Conservation (phyloP, 2,888 invertebrate species). For the Alloscopus bannaensis region DNA sequence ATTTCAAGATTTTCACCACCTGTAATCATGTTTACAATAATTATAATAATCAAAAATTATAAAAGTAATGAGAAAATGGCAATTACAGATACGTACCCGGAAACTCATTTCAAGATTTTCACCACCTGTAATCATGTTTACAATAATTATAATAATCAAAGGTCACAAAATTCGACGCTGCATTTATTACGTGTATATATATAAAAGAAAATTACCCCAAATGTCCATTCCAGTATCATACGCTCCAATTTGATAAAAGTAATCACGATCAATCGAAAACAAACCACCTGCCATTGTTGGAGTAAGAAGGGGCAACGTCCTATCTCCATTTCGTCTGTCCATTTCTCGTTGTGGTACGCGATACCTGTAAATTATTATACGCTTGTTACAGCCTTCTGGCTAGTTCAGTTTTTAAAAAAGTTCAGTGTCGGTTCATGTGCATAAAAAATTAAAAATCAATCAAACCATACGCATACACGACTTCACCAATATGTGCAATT, state of each 20-base stretch:
- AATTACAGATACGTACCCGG: too few species aligned
- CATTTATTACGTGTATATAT: neutral
- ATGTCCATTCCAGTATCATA: conserved; percentile 99
- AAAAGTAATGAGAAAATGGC: too few species aligned
- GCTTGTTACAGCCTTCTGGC: too few species aligned
- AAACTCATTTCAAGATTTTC: too few species aligned
- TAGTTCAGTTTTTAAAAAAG: too few species aligned
- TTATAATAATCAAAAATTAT: neutral
- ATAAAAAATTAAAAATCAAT: too few species aligned
- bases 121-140: too few species aligned
- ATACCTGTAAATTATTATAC: too few species aligned
- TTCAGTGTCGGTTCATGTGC: too few species aligned
- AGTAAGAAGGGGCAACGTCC: conserved; percentile 93
- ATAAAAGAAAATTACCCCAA: conserved; percentile 83
- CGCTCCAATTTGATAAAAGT: conserved; percentile 97
- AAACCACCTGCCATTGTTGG: conserved; percentile 97
- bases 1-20: conserved; percentile 77
- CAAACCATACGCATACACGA: too few species aligned
- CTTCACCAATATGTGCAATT: too few species aligned
- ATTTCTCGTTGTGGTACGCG: conserved; percentile 98
- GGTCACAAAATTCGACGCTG: neutral
- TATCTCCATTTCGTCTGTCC: conserved; percentile 93
- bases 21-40: conserved; percentile 11
- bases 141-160: neutral
- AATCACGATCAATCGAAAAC: conserved; percentile 90